Conservation (phyloP, 1,140 invertebrate genomes). For the Pseudoatta argentina region DNA sequence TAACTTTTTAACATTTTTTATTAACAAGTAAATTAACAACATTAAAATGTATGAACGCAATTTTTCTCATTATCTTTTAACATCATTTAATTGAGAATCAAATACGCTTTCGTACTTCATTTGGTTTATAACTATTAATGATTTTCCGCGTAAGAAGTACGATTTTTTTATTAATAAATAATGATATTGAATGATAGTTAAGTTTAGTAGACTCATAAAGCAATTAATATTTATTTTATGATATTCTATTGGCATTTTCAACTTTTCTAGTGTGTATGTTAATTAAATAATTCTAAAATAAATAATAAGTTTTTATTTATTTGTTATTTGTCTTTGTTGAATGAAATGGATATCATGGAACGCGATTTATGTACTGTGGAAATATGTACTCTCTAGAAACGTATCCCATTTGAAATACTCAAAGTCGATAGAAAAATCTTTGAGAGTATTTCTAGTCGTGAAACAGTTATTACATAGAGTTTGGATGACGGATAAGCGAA, state of each 20-base stretch:
- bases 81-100: conserved; percentile 2
- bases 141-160: not conserved
- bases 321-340: not conserved
- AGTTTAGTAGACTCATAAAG: not conserved
- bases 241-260: not conserved
- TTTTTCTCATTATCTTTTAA: not conserved
- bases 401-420: not conserved
- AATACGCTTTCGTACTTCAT: not conserved
- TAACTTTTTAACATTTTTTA: conserved; percentile 20
- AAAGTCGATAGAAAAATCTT: conserved; percentile 47
- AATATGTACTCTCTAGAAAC: conserved; percentile 11
- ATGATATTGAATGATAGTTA: not conserved
- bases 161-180: conserved; percentile 17
- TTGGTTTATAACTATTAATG: not conserved
- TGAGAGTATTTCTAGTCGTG: conserved; percentile 22
- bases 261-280: not conserved
- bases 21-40: not conserved
- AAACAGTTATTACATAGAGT: conserved; percentile 58
- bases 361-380: not conserved
- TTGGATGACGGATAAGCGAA: conserved; percentile 62
- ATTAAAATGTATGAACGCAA: conserved; percentile 5
- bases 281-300: not conserved
- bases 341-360: not conserved
- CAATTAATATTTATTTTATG: not conserved
- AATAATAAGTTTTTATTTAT: not conserved